Conservation (phyloP, 1,140 invertebrate species). For the Bombyx mandarina region DNA sequence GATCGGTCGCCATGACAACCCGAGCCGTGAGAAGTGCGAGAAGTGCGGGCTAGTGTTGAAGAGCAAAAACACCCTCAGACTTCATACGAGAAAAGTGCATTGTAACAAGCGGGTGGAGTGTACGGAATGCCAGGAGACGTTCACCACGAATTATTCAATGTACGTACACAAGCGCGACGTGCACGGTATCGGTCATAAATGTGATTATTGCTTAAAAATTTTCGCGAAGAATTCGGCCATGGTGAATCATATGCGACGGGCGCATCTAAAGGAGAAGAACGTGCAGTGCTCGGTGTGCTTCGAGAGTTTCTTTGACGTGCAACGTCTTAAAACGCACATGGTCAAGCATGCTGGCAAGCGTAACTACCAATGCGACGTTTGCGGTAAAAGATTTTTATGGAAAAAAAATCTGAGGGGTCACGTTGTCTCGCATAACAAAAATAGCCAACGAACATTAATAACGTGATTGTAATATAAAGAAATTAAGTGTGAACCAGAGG, state of each 20-base stretch:
- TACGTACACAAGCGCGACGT: conserved; percentile 29
- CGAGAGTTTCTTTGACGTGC: conserved; percentile 66
- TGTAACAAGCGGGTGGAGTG: conserved; percentile 31
- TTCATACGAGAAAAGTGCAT: conserved; percentile 31
- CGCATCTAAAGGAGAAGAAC: conserved; percentile 52
- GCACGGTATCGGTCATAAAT: conserved; percentile 38
- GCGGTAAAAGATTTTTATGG: conserved; percentile 72
- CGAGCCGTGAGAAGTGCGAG: conserved; percentile 23
- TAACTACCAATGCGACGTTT: conserved; percentile 78
- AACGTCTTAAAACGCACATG: conserved; percentile 60
- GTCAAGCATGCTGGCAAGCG: conserved; percentile 77
- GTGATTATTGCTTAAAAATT: conserved; percentile 36
- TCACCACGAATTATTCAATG: conserved; percentile 33
- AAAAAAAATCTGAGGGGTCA: conserved; percentile 46
- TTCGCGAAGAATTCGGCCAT: conserved; percentile 43
- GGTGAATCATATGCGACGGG: conserved; percentile 39
- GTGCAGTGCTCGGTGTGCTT: conserved; percentile 37
- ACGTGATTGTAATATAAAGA: conserved; percentile 5
- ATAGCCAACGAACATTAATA: background rate
- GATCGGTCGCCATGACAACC: conserved; percentile 24
- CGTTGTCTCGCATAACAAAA: conserved; percentile 30
- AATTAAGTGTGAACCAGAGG: conserved; percentile 8
- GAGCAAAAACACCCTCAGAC: conserved; percentile 18
- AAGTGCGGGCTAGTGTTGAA: conserved; percentile 30
- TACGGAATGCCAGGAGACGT: conserved; percentile 35